Percentiles rank a stretch among this genome's conserved stretches.
Conservation (phyloP, 2,888 invertebrate genomes). For the Microplitis deprimator region DNA sequence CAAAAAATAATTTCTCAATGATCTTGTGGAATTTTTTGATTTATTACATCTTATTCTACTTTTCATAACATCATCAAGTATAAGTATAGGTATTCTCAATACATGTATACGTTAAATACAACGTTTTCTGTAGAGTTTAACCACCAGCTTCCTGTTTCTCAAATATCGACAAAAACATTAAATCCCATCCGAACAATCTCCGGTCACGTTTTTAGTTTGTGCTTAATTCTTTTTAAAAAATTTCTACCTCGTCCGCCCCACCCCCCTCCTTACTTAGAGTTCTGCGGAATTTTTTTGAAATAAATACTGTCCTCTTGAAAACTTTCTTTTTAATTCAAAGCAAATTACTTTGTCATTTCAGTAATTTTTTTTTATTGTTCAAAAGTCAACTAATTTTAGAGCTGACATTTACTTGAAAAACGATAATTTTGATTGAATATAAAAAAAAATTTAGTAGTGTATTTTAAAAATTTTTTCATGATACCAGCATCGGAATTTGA, state of each 20-base stretch:
- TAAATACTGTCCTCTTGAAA: no score
- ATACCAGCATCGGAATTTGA: no score
- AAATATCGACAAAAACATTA: not conserved
- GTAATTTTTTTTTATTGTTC: no score
- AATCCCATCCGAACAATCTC: not conserved
- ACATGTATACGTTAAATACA: not conserved
- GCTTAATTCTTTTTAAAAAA: not conserved
- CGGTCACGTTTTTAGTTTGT: not conserved
- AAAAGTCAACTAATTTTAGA: no score
- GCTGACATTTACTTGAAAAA: no score
- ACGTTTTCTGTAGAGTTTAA: not conserved
- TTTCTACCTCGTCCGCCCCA: not conserved
- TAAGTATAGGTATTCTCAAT: not conserved
- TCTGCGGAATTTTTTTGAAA: no score
- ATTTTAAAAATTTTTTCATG: no score
- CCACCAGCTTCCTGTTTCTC: not conserved
- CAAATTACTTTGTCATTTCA: no score
- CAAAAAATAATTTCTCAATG: constrained; percentile 25
- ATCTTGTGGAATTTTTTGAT: constrained; percentile 36
- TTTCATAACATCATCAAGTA: not conserved
- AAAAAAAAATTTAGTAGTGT: no score
- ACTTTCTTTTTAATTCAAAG: no score
- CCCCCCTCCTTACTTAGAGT: no score
- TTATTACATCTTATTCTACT: constrained; percentile 41
- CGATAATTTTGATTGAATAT: no score